Evolutionary conservation across 1,140 invertebrate genomes (phyloP).

Genomic region (Phocides pigmalion): DNA sequence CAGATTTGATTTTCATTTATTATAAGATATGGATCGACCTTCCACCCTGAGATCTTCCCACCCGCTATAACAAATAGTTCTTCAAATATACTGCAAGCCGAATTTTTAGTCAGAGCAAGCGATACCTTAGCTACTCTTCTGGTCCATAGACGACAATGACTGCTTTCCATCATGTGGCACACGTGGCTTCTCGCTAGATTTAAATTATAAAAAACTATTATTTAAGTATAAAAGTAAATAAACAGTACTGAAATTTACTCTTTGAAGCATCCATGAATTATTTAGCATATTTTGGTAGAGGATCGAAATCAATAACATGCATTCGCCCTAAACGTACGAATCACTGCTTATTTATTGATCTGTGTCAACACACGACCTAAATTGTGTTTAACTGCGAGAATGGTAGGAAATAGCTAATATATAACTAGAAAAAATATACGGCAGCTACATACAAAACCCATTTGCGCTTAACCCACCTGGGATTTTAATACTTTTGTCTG

Average conservation of each 20-base stretch:
- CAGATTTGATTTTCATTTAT: no score
- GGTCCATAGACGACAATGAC: no score
- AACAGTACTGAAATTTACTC: background rate
- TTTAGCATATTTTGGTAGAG: background rate
- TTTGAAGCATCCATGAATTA: background rate
- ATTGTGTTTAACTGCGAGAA: conserved; percentile 3
- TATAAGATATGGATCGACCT: no score
- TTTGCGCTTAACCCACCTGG: conserved; percentile 19
- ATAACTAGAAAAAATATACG: conserved; percentile 16
- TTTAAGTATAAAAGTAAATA: background rate
- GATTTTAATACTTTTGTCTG: conserved; percentile 17
- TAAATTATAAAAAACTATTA: no score
- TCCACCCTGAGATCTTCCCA: no score
- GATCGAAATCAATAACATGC: conserved; percentile 7
- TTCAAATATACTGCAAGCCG: no score
- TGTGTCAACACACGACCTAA: conserved; percentile 13
- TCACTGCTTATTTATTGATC: conserved; percentile 19
- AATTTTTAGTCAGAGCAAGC: no score
- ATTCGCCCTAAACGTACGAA: conserved; percentile 1
- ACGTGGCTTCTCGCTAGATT: no score
- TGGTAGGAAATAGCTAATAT: conserved; percentile 5
- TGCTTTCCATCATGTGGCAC: no score
- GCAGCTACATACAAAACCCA: conserved; percentile 27
- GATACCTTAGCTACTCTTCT: no score
- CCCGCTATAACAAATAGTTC: no score